Percentiles rank a stretch among this genome's conserved stretches.
These are phyloP conservation scores for Astropecten irregularis DNA, from an alignment of 53 echinoderm and acorn worm species.

Conservation along the genomic window DNA sequence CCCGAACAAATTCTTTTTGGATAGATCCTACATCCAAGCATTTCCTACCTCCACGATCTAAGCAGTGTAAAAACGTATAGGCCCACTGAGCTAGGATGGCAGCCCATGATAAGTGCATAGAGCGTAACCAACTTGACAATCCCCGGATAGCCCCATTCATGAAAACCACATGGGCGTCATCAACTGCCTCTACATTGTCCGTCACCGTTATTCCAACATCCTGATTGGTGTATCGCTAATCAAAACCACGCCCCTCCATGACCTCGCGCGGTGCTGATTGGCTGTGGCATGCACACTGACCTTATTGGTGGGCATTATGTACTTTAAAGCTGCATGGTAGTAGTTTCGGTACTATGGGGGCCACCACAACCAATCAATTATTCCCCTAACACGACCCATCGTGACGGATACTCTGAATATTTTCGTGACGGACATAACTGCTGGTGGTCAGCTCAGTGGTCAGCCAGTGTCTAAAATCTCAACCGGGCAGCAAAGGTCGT, in stretches of 20 bases:
- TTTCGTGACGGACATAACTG: not conserved
- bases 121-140: not conserved
- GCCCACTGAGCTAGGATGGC: too few species aligned
- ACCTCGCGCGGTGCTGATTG: slow-evolving; percentile 14
- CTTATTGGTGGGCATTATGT: not conserved
- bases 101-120: too few species aligned
- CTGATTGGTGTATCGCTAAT: not conserved
- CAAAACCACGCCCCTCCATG: slow-evolving; percentile 4
- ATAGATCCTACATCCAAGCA: too few species aligned
- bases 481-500: too few species aligned
- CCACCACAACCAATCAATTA: slow-evolving; percentile 1
- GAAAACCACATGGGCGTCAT: not conserved
- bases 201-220: not conserved
- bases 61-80: too few species aligned
- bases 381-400: not conserved
- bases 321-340: slow-evolving; percentile 36
- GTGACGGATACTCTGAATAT: slow-evolving; percentile 6
- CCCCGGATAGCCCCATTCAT: slow-evolving; percentile 1
- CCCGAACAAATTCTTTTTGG: too few species aligned
- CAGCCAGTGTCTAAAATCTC: too few species aligned
- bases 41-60: too few species aligned
- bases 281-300: slow-evolving; percentile 8
- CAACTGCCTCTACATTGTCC: not conserved
- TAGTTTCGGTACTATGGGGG: not conserved
- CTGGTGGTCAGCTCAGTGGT: not conserved